phyloP scores from a whole-genome alignment of 2,888 invertebrate genomes.

The Diaphora mendica region DNA sequence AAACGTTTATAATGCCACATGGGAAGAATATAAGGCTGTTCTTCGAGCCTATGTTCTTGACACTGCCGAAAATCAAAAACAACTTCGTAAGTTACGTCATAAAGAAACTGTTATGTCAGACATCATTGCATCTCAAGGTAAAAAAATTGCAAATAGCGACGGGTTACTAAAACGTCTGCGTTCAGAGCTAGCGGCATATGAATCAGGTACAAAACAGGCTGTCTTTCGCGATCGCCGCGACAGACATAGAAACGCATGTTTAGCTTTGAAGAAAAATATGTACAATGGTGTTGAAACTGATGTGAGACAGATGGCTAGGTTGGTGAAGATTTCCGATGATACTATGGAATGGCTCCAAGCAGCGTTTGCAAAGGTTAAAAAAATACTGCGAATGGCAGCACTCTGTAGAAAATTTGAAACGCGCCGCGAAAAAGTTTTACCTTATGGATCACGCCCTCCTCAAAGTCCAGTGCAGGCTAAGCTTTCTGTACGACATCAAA shows the following conservation, averaged over 20 bases:
- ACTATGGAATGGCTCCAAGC: conserved; percentile 73
- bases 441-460: conserved; percentile 67
- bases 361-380: conserved; percentile 79
- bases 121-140: conserved; percentile 77
- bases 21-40: conserved; percentile 78
- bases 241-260: conserved; percentile 73
- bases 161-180: conserved; percentile 70
- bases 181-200: conserved; percentile 74
- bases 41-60: conserved; percentile 71
- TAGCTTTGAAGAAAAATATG: conserved; percentile 66
- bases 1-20: conserved; percentile 69
- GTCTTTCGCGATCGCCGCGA: conserved; percentile 77
- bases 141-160: conserved; percentile 76
- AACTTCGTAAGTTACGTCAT: conserved; percentile 71
- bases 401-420: conserved; percentile 87
- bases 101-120: conserved; percentile 81
- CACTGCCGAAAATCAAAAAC: conserved; percentile 78
- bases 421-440: conserved; percentile 81
- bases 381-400: conserved; percentile 80
- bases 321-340: conserved; percentile 75
- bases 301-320: conserved; percentile 59
- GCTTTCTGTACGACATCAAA: conserved; percentile 56
- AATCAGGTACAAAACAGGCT: conserved; percentile 79
- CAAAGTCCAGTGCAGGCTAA: conserved; percentile 63
- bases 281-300: conserved; percentile 67